Conservation (phyloP, 1,140 invertebrate species). For the Lucilia sericata region DNA sequence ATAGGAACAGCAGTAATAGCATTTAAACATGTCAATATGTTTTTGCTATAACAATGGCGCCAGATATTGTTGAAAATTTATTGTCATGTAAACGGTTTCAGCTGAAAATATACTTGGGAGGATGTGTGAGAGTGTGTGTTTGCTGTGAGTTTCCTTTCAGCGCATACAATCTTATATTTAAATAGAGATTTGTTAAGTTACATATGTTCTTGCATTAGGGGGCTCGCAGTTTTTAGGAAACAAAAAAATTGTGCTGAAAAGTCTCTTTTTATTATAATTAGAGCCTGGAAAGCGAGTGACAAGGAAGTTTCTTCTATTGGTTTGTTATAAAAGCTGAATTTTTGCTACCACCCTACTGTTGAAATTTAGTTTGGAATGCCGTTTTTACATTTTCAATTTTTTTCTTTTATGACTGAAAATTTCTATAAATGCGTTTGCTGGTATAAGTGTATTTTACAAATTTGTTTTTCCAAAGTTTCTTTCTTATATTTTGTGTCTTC, state of each 20-base stretch:
- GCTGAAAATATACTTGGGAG: neutral
- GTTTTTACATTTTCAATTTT: no score
- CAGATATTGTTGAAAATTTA: conserved; percentile 40
- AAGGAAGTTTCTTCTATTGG: no score
- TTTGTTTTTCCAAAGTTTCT: neutral
- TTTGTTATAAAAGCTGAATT: no score
- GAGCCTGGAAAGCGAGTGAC: no score
- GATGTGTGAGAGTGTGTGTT: neutral
- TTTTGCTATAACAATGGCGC: conserved; percentile 43
- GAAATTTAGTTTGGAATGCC: no score
- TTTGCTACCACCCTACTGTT: no score
- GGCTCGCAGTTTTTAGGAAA: no score
- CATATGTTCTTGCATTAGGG: no score
- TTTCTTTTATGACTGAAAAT: no score
- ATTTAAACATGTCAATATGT: conserved; percentile 39
- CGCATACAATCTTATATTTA: neutral
- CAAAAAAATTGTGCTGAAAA: no score
- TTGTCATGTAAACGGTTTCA: conserved; percentile 38
- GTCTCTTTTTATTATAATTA: no score
- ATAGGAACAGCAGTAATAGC: neutral
- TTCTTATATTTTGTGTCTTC: neutral
- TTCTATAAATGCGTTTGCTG: no score
- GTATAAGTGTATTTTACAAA: neutral
- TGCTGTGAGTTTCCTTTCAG: neutral
- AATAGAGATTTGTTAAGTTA: neutral